Conservation (phyloP, 2,888 invertebrate species). For the Norana najaformis region DNA sequence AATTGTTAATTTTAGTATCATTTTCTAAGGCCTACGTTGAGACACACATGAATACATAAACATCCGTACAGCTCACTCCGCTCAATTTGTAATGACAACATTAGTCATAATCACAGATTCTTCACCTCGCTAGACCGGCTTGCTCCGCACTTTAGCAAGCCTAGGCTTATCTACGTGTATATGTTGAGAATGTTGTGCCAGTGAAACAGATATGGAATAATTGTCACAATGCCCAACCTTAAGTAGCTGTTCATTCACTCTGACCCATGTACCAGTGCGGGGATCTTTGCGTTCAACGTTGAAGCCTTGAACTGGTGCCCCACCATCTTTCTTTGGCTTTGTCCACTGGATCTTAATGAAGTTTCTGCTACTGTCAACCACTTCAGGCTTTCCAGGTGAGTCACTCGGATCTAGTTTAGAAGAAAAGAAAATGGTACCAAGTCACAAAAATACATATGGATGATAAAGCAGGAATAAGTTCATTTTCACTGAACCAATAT, state of each 20-base stretch:
- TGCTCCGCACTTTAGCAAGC: too few species aligned
- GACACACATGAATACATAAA: too few species aligned
- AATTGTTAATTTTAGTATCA: too few species aligned
- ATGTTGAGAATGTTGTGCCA: not conserved
- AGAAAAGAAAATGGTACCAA: not conserved
- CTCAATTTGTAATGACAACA: too few species aligned
- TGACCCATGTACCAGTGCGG: constrained; percentile 89
- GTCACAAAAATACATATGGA: not conserved
- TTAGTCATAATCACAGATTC: not conserved
- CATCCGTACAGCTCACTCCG: too few species aligned
- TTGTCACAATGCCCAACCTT: constrained; percentile 32
- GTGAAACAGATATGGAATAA: not conserved
- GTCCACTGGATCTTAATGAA: constrained; percentile 92
- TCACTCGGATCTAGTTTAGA: constrained; percentile 37
- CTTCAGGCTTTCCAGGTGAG: constrained; percentile 82
- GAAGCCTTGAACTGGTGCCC: constrained; percentile 87
- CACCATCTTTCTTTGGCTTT: constrained; percentile 80
- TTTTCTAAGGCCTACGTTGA: too few species aligned
- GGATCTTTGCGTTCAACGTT: constrained; percentile 65
- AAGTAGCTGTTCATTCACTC: constrained; percentile 82
- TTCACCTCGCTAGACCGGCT: too few species aligned
- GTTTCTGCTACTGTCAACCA: constrained; percentile 89
- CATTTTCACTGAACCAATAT: not conserved
- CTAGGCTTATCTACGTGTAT: too few species aligned
- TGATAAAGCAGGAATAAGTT: not conserved